Base-by-base conservation (phyloP, 1,140 invertebrate species). In the Whitmania pigra region DNA sequence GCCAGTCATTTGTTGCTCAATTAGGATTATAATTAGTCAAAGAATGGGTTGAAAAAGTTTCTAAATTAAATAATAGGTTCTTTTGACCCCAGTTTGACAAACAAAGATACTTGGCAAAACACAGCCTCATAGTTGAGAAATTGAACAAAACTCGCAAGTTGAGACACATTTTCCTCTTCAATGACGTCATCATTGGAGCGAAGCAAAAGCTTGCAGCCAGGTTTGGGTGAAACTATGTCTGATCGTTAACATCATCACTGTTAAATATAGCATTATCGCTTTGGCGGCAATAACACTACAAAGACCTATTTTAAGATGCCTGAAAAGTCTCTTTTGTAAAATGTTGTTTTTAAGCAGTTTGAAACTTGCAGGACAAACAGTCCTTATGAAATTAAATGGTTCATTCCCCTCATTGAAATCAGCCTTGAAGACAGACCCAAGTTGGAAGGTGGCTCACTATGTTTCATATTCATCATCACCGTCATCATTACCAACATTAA, bases 171-270 rank as follows among this genome's bases (percentile, higher is more conserved):
- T 94, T 96, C 83, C 85, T 96, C 36, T 95, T 95, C 80, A 94
- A 93, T 80, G 93, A 96, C 81, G 90, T 94, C 72, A 89, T 96
- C 75, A 90, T 93, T 29, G 95, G 93, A 84, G 92, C 93, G 67
- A 96, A 95, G 84, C 93, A 93, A 78, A 94, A 93, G 86, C 88
- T 80, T 67, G 73, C 72, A 25, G 53, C 31, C 18, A 70, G 53
- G 69, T 70, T n/a, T 11, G 54, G 5, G 2, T 36, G 43, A 49
- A 13, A 17, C 43, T 49, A 49, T 13, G 5, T 49, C 43, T 49
- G 43, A 11, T n/a, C n/a, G n/a, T n/a, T n/a, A n/a, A n/a, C n/a
- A n/a, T n/a, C n/a, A n/a, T n/a, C n/a, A n/a, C n/a, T n/a, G n/a
- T n/a, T n/a, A n/a, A n/a, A n/a, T n/a, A n/a, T n/a, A n/a, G n/a